Conservation (phyloP, 2,113 vertebrate species). For the Benitochromis conjunctus region DNA sequence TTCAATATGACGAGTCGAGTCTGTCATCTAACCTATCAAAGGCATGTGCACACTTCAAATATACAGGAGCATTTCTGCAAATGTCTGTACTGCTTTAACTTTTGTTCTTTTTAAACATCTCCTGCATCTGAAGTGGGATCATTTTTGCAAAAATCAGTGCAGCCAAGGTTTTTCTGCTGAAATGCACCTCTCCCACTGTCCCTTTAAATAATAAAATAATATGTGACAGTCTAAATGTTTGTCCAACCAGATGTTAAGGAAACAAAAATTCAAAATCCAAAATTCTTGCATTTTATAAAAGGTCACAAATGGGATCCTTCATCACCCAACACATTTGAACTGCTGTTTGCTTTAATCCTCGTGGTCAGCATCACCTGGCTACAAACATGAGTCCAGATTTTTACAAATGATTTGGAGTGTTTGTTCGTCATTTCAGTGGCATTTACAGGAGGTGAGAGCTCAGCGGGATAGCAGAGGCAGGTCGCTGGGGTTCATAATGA, state of each 20-base stretch:
- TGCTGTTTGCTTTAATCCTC: not conserved
- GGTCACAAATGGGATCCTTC: not conserved
- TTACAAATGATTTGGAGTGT: not conserved
- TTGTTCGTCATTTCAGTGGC: not conserved
- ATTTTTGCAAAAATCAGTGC: not conserved
- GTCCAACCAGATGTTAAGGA: not conserved
- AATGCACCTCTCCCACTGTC: not conserved
- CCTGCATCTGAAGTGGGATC: rapidly evolving
- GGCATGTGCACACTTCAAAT: not conserved
- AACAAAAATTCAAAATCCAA: rapidly evolving
- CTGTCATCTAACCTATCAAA: not conserved
- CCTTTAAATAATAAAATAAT: not conserved
- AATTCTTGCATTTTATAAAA: not conserved
- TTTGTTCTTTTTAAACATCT: not conserved
- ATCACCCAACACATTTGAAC: not conserved
- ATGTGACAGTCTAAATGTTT: not conserved
- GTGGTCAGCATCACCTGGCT: not conserved
- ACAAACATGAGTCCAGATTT: not conserved
- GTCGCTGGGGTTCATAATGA: slow-evolving; percentile 83
- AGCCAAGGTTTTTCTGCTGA: not conserved
- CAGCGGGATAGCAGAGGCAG: slow-evolving; percentile 79
- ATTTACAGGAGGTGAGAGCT: slow-evolving; percentile 4
- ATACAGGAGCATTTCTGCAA: not conserved
- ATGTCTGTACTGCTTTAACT: not conserved
- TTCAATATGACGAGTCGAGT: not conserved